phyloP scores from a whole-genome alignment of 2,113 vertebrate species.

The Brachypteracias leptosomus region DNA sequence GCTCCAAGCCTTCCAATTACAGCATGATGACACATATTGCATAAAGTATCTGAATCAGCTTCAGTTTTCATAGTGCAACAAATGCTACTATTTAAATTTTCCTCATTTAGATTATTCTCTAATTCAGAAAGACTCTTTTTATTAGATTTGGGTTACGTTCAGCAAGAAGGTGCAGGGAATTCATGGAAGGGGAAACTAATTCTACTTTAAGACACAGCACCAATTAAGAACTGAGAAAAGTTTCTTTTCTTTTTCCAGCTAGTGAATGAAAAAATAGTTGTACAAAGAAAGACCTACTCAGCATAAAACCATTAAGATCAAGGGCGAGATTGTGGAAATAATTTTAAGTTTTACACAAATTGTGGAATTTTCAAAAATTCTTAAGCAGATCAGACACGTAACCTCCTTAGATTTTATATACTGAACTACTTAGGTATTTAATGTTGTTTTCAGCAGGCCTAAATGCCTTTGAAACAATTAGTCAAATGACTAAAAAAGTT shows the following conservation, averaged over 20 bases:
- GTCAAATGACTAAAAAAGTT: conserved; percentile 11
- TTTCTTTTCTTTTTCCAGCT: background rate
- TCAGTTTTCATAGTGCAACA: background rate
- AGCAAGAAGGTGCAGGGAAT: background rate
- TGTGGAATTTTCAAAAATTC: background rate
- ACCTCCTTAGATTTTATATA: background rate
- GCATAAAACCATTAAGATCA: background rate
- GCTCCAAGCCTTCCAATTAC: background rate
- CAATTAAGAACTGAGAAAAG: background rate
- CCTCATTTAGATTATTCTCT: background rate
- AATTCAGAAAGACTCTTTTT: background rate
- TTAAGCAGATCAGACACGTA: background rate
- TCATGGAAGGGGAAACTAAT: background rate
- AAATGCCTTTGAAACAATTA: conserved; percentile 15
- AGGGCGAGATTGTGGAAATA: background rate
- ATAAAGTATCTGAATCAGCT: background rate
- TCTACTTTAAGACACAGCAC: background rate
- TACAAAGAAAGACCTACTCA: background rate
- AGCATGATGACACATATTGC: background rate
- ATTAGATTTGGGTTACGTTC: background rate
- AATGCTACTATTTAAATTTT: background rate
- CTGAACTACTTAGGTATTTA: background rate
- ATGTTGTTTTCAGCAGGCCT: background rate
- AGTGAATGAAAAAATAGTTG: background rate
- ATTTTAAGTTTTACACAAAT: background rate